phyloP scores from a whole-genome alignment of 2,888 invertebrate species.

The Scelioninae gen. 1 region DNA sequence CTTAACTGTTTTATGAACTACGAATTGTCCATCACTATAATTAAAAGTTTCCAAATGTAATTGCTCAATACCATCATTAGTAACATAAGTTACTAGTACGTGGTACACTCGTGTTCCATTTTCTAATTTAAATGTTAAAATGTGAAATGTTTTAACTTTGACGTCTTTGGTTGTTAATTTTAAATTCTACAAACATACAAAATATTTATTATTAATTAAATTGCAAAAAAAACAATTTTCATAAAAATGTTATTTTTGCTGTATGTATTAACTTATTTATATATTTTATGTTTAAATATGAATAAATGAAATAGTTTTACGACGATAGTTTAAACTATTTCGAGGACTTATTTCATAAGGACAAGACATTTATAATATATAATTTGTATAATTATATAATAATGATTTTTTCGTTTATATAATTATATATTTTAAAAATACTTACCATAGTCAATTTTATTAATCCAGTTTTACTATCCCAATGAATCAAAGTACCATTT shows the following conservation, averaged over 20 bases:
- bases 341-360: too few species aligned
- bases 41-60: slow-evolving; percentile 76
- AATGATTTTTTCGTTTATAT: not conserved
- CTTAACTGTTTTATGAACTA: slow-evolving; percentile 28
- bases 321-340: too few species aligned
- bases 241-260: too few species aligned
- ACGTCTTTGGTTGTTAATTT: slow-evolving; percentile 56
- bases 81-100: slow-evolving; percentile 76
- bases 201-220: too few species aligned
- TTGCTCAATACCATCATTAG: slow-evolving; percentile 68
- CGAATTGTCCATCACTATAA: slow-evolving; percentile 75
- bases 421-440: not conserved
- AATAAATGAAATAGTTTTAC: too few species aligned
- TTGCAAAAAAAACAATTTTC: too few species aligned
- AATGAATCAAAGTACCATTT: slow-evolving; percentile 86
- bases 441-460: slow-evolving; percentile 84
- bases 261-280: too few species aligned
- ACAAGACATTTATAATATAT: slow-evolving; percentile 11
- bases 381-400: too few species aligned
- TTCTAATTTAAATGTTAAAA: slow-evolving; percentile 74
- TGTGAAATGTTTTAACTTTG: slow-evolving; percentile 81
- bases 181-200: slow-evolving; percentile 76
- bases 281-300: too few species aligned
- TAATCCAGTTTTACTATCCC: slow-evolving; percentile 86
- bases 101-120: slow-evolving; percentile 73